Evolutionary conservation across 2,797 vertebrate species (phyloP), one percentile per base, ranked within the genome.

Genomic region (Paratrypauchen microcephalus): DNA sequence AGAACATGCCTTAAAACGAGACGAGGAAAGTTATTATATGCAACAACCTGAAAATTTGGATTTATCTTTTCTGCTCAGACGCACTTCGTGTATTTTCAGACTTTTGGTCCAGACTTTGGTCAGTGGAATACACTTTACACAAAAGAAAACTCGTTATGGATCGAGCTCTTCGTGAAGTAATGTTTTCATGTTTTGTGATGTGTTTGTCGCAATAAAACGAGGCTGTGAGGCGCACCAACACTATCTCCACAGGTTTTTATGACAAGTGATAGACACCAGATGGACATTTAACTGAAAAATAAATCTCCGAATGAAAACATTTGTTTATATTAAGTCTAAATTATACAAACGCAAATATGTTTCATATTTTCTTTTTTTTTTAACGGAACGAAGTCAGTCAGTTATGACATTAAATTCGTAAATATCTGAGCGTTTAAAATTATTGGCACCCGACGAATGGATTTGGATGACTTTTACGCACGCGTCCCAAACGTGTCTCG

Each of bases 131-230:
- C 61, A 59, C 69, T 71, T 71, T 68, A 54, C 68, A 32, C 71
- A 73, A 63, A 59, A 41, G 64, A 77, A 72, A 83, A 83, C 79
- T 83, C 81, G 83, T 90, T 87, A 87, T 88, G 85, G 88, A 91
- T 88, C 86, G 87, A 89, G 85, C 74, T 79, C 69, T 82, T 90
- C 82, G 87, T 87, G 89, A 86, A 87, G 83, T 86, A 86, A 88
- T 87, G 83, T 90, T 84, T 86, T 79, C 6, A 72, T 90, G 88
- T 90, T 84, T 85, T 89, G 87, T 86, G 80, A 86, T 88, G 82
- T 91, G 81, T 69, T 84, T 83, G 79, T 88, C 76, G 77, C 76
- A 85, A 89, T 84, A 85, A 83, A 82, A 82, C 23, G 77, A 79
- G 66, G 84, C 77, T 68, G 72, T 79, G n/a, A 82, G 70, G 76